These are phyloP conservation scores for Galaxea fascicularis DNA, from an alignment of 92 coral and sea anemone species.

Conservation along the genomic window DNA sequence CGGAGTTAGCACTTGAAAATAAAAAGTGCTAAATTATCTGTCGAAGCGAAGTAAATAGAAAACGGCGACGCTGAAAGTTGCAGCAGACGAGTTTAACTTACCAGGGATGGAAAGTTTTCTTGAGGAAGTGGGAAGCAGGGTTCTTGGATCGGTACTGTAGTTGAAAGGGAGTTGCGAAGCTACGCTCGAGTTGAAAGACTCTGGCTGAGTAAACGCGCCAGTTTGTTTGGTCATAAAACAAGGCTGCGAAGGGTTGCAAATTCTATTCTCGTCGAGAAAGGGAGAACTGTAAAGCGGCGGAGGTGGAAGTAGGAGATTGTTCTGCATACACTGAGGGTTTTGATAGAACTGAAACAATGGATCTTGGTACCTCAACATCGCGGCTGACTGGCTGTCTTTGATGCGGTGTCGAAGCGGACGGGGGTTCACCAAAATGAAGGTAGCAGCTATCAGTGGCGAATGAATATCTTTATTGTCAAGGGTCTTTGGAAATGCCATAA, in stretches of 20 bases:
- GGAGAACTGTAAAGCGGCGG: conserved; percentile 46
- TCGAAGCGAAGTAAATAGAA: conserved; percentile 13
- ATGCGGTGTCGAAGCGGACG: conserved; percentile 4
- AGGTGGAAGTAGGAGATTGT: conserved; percentile 13
- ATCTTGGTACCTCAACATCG: conserved; percentile 49
- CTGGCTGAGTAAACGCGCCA: conserved; percentile 24
- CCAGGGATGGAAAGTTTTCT: conserved; percentile 24
- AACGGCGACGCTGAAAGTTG: neutral
- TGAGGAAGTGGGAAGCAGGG: conserved; percentile 31
- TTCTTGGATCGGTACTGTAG: conserved; percentile 42
- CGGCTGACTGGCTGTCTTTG: neutral
- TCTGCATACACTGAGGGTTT: conserved; percentile 38
- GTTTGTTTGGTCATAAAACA: conserved; percentile 58
- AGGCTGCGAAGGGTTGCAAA: conserved; percentile 60
- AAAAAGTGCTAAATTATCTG: conserved; percentile 40
- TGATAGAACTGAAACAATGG: conserved; percentile 39
- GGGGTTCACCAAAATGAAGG: conserved; percentile 13
- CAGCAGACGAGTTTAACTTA: neutral
- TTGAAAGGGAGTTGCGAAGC: conserved; percentile 34
- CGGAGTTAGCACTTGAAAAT: conserved; percentile 49
- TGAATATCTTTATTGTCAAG: conserved; percentile 63
- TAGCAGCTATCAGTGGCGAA: conserved; percentile 43
- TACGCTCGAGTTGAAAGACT: conserved; percentile 26
- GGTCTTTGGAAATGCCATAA: conserved; percentile 42
- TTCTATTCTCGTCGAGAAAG: conserved; percentile 37